Conservation (phyloP, 2,797 vertebrate species). For the Chanos chanos region DNA sequence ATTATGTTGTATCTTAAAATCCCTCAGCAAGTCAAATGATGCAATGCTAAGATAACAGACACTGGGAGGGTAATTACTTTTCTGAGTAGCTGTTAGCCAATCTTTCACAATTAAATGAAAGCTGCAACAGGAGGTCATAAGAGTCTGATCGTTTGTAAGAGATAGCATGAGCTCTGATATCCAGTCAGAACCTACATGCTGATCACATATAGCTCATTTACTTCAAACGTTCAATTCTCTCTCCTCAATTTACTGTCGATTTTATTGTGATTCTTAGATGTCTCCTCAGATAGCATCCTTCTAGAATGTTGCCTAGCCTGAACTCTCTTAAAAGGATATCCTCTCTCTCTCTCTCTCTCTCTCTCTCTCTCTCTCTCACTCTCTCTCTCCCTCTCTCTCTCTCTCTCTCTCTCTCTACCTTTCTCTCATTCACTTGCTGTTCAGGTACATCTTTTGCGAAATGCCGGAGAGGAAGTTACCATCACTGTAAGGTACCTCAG, state of each 20-base stretch:
- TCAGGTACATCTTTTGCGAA: constrained; percentile 91
- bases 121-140: background rate
- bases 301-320: background rate
- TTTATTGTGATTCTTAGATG: constrained; percentile 27
- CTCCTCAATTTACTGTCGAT: constrained; percentile 33
- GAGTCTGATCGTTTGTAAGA: constrained; percentile 35
- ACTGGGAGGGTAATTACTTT: constrained; percentile 39
- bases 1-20: constrained; percentile 25
- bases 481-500: constrained; percentile 91
- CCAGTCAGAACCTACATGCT: constrained; percentile 37
- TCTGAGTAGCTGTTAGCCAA: constrained; percentile 37
- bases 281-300: constrained; percentile 6
- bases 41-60: constrained; percentile 16
- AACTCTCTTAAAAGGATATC: background rate
- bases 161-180: constrained; percentile 26
- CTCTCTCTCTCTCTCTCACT: constrained; percentile 5
- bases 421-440: constrained; percentile 29
- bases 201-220: constrained; percentile 44
- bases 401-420: background rate
- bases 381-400: background rate
- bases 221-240: constrained; percentile 32
- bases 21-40: constrained; percentile 12
- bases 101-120: constrained; percentile 33
- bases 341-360: background rate
- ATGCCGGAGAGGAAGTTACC: constrained; percentile 90